Conservation (phyloP, 2,113 vertebrate genomes). For the Mormyrus iriodes region DNA sequence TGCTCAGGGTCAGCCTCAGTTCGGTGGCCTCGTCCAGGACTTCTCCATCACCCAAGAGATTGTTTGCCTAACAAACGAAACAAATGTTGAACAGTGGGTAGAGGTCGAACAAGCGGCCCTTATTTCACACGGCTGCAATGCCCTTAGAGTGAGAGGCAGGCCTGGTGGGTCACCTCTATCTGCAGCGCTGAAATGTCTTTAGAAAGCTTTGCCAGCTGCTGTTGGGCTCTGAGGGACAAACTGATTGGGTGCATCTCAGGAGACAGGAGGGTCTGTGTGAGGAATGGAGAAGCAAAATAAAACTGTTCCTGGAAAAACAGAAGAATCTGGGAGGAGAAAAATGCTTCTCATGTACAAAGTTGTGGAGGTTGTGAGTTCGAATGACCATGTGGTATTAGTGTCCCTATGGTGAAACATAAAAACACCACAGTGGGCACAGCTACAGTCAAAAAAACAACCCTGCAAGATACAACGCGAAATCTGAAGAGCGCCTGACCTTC, state of each 20-base stretch:
- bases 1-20: conserved; percentile 52
- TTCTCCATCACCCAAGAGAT: conserved; percentile 43
- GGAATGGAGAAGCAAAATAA: background rate
- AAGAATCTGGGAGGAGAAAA: background rate
- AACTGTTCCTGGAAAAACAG: background rate
- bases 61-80: conserved; percentile 49
- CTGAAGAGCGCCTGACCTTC: conserved; percentile 51
- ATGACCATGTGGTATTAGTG: background rate
- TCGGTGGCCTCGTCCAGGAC: conserved; percentile 49
- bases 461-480: background rate
- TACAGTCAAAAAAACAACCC: background rate
- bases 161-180: conserved; percentile 25
- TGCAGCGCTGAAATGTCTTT: conserved; percentile 49
- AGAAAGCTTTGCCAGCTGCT: conserved; percentile 42
- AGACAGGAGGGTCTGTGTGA: conserved; percentile 46
- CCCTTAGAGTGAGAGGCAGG: background rate
- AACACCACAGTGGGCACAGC: background rate
- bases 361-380: background rate
- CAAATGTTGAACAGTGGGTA: background rate
- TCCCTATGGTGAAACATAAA: background rate
- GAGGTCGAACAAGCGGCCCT: background rate
- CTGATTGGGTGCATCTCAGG: conserved; percentile 39
- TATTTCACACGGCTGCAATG: background rate
- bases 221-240: conserved; percentile 36
- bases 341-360: background rate